Conservation (phyloP, 2,797 vertebrate genomes). For the Myotis daubentonii region DNA sequence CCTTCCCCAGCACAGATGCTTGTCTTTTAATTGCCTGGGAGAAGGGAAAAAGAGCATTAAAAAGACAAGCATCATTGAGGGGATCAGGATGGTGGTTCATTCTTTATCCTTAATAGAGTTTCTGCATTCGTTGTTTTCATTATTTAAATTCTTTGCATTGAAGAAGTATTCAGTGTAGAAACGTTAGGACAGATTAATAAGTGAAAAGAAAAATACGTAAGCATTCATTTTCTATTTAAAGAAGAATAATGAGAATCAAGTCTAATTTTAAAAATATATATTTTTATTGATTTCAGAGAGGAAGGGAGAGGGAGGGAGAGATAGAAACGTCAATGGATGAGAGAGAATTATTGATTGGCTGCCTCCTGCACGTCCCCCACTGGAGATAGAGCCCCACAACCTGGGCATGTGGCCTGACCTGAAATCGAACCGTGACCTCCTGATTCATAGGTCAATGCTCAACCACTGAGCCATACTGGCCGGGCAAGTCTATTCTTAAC, state of each 20-base stretch:
- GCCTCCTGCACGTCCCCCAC: too few relatives aligned
- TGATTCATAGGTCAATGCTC: too few relatives aligned
- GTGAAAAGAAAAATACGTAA: constrained; percentile 77
- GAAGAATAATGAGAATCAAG: constrained; percentile 80
- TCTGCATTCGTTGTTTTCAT: constrained; percentile 58
- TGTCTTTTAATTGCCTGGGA: constrained; percentile 41
- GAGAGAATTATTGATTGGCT: too few relatives aligned
- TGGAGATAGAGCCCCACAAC: too few relatives aligned
- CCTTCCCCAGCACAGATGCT: not conserved
- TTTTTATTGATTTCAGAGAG: too few relatives aligned
- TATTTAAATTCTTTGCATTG: constrained; percentile 71
- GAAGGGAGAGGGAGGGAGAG: too few relatives aligned
- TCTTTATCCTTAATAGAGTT: constrained; percentile 74
- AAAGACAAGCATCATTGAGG: constrained; percentile 71
- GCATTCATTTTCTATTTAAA: constrained; percentile 80
- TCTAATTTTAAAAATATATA: constrained; percentile 69
- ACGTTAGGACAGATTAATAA: constrained; percentile 76
- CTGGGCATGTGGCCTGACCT: too few relatives aligned
- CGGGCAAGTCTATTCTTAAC: not conserved
- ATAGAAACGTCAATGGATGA: too few relatives aligned
- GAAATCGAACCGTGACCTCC: too few relatives aligned
- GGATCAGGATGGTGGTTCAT: constrained; percentile 64
- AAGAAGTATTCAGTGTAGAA: constrained; percentile 69
- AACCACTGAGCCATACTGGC: too few relatives aligned
- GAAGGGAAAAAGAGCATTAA: constrained; percentile 72